Percentiles rank a stretch among this genome's conserved stretches.
Conservation (phyloP, 2,797 vertebrate species). For the Parotocinclus haroldoi region DNA sequence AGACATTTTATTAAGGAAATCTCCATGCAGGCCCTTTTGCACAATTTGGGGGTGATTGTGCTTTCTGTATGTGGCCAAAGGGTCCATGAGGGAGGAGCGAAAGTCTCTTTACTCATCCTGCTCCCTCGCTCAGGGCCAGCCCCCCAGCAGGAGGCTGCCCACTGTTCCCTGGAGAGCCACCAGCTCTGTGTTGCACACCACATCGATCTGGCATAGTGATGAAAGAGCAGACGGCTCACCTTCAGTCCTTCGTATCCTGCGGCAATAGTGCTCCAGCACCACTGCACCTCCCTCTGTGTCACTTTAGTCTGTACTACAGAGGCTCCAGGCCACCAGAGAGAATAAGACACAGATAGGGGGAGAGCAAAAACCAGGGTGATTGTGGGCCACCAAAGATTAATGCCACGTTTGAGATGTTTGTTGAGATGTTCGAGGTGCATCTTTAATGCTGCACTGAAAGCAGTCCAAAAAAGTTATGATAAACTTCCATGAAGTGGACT, state of each 20-base stretch:
- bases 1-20: slow-evolving; percentile 10
- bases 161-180: slow-evolving; percentile 40
- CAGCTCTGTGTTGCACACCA: slow-evolving; percentile 51
- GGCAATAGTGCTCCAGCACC: slow-evolving; percentile 42
- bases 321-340: slow-evolving; percentile 36
- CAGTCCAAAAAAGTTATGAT: slow-evolving; percentile 15
- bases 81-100: slow-evolving; percentile 37
- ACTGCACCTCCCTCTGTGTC: slow-evolving; percentile 42
- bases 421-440: slow-evolving; percentile 13
- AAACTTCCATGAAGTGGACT: background rate
- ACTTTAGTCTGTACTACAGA: slow-evolving; percentile 44
- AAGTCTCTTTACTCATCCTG: slow-evolving; percentile 38
- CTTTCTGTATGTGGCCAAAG: slow-evolving; percentile 38
- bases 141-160: slow-evolving; percentile 48
- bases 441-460: slow-evolving; percentile 28
- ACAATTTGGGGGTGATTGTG: slow-evolving; percentile 38
- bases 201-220: slow-evolving; percentile 58
- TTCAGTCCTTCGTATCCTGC: slow-evolving; percentile 50
- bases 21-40: slow-evolving; percentile 6
- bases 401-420: slow-evolving; percentile 28
- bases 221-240: slow-evolving; percentile 54
- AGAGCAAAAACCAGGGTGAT: slow-evolving; percentile 25
- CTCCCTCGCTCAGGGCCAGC: slow-evolving; percentile 43
- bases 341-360: slow-evolving; percentile 10
- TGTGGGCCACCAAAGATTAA: slow-evolving; percentile 33